These are phyloP conservation scores for Eurystomus glaucurus DNA, from an alignment of 2,797 vertebrate genomes.

Conservation along the genomic window DNA sequence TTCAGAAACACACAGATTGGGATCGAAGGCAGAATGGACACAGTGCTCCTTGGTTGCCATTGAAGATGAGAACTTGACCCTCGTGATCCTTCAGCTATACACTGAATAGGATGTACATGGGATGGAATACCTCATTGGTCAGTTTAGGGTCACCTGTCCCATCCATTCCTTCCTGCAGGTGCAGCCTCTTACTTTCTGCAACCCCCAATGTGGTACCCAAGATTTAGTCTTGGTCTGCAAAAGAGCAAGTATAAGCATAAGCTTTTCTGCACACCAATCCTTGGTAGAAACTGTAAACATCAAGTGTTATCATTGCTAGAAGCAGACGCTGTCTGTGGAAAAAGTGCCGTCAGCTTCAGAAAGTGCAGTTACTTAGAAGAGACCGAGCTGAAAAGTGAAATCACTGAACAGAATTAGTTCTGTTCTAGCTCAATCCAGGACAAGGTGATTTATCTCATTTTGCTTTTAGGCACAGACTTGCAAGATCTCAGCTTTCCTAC, in stretches of 20 bases:
- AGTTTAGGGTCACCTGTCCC: not conserved
- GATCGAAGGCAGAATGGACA: not conserved
- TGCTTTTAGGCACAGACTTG: not conserved
- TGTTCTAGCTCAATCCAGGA: not conserved
- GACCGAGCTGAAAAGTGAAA: not conserved
- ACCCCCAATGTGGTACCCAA: not conserved
- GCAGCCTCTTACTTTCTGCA: not conserved
- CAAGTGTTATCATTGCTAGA: not conserved
- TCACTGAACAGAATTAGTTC: not conserved
- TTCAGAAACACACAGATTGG: not conserved
- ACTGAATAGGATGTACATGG: not conserved
- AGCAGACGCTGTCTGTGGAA: not conserved
- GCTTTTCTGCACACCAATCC: not conserved
- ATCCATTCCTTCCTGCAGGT: not conserved
- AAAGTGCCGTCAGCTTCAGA: not conserved
- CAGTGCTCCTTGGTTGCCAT: not conserved
- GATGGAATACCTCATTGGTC: not conserved
- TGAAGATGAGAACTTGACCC: not conserved
- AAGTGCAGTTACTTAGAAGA: not conserved
- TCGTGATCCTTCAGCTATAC: not conserved
- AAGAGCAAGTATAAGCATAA: too few relatives aligned
- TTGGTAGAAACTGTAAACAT: not conserved
- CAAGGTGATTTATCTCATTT: not conserved
- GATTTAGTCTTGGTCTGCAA: not conserved
- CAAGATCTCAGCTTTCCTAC: constrained; percentile 35